A percentile compares a stretch with the other conserved stretches of the same genome.
phyloP scores from a whole-genome alignment of 2,888 invertebrate species.

The Ferdinandea cuprea region DNA sequence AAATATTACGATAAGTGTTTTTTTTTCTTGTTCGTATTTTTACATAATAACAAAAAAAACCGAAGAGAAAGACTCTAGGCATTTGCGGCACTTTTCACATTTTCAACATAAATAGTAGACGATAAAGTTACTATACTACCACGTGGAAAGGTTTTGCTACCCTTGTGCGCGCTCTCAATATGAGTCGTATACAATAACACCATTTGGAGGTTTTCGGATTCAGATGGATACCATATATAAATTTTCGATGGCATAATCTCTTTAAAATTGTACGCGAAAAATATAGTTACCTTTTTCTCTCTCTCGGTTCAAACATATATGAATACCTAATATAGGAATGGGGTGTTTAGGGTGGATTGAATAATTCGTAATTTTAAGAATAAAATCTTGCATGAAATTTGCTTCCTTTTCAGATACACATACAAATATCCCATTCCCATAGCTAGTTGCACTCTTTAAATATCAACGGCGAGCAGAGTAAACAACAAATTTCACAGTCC shows the following conservation, averaged over 20 bases:
- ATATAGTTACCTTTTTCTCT: neutral
- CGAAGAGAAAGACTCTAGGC: slow-evolving; percentile 14
- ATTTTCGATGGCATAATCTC: neutral
- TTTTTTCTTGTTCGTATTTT: neutral
- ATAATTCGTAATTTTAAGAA: too few relatives aligned
- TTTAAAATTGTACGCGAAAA: neutral
- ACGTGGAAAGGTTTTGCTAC: slow-evolving; percentile 43
- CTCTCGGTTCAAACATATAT: neutral
- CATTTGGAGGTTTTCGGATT: neutral
- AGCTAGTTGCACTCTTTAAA: too few relatives aligned
- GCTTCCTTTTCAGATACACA: too few relatives aligned
- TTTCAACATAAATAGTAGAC: slow-evolving; percentile 2
- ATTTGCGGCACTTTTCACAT: slow-evolving; percentile 29
- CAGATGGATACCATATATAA: neutral
- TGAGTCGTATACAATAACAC: neutral
- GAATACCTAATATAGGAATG: too few relatives aligned
- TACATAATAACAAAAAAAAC: slow-evolving; percentile 23
- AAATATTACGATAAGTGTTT: slow-evolving; percentile 10
- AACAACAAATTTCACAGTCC: too few relatives aligned
- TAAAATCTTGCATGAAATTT: too few relatives aligned
- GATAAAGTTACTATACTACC: too few relatives aligned
- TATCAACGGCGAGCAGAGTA: too few relatives aligned
- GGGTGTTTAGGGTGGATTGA: neutral
- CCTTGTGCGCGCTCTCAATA: slow-evolving; percentile 17
- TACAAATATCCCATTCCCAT: too few relatives aligned